A percentile compares a stretch with the other conserved stretches of the same genome.
phyloP scores from a whole-genome alignment of 2,113 vertebrate genomes.

The Sapajus apella region DNA sequence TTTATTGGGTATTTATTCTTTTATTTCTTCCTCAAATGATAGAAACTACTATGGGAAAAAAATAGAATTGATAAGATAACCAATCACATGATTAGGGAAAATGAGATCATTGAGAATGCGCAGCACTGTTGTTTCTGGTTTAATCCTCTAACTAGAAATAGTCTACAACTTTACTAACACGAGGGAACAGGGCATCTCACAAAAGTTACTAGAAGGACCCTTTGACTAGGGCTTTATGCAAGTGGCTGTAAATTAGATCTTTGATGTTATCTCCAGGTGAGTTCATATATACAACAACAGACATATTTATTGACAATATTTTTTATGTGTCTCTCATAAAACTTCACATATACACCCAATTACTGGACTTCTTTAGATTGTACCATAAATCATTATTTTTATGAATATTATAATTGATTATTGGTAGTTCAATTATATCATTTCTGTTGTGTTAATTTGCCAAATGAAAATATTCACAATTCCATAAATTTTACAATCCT shows the following conservation, averaged over 20 bases:
- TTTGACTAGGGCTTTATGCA: background rate
- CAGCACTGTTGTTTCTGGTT: background rate
- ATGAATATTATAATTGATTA: background rate
- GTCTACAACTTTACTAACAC: background rate
- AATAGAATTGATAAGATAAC: background rate
- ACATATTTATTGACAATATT: background rate
- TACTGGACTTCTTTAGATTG: background rate
- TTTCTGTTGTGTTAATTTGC: background rate
- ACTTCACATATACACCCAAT: background rate
- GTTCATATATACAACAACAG: background rate
- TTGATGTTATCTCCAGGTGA: background rate
- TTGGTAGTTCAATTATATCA: background rate
- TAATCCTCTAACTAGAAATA: background rate
- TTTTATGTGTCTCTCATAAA: background rate
- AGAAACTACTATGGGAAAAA: background rate
- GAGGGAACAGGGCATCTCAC: background rate
- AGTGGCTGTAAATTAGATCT: background rate
- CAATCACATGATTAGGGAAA: background rate
- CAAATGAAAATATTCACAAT: background rate
- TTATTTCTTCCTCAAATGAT: background rate
- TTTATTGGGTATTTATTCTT: slow-evolving; percentile 23
- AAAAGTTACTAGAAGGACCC: background rate
- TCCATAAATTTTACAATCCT: background rate
- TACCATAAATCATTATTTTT: background rate
- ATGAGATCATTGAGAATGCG: background rate